Percentiles rank a stretch among this genome's conserved stretches.
These are phyloP conservation scores for Camponotus fellah DNA, from an alignment of 2,888 invertebrate genomes.

Conservation along the genomic window DNA sequence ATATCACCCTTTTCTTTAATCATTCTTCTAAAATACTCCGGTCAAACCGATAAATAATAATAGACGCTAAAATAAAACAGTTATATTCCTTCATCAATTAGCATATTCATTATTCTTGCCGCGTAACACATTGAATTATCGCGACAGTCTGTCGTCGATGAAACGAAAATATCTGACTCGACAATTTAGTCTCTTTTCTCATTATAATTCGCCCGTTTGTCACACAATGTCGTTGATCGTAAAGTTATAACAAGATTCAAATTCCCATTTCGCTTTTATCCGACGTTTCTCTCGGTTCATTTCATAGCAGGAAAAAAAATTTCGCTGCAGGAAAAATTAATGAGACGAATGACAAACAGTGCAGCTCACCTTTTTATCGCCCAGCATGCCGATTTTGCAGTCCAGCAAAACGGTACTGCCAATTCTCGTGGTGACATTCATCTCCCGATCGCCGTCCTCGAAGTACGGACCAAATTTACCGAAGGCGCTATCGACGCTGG, in stretches of 20 bases:
- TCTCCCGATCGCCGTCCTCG: constrained; percentile 87
- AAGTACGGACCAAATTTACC: constrained; percentile 88
- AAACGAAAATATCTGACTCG: constrained; percentile 19
- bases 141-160: constrained; percentile 8
- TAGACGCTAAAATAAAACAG: background rate
- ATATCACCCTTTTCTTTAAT: background rate
- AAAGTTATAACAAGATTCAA: constrained; percentile 63
- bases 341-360: constrained; percentile 1
- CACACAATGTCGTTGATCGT: constrained; percentile 52
- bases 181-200: constrained; percentile 32
- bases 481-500: constrained; percentile 82
- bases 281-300: background rate
- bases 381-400: constrained; percentile 88
- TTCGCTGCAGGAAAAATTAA: constrained; percentile 46
- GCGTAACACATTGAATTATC: background rate
- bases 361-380: constrained; percentile 88
- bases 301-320: too few species aligned
- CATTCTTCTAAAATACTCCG: background rate
- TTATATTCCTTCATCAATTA: background rate
- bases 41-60: background rate
- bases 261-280: background rate
- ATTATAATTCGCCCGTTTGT: constrained; percentile 52
- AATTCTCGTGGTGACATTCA: constrained; percentile 88
- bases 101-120: background rate
- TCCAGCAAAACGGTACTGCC: constrained; percentile 88